phyloP scores from a whole-genome alignment of 2,888 invertebrate species.

The Cordilura impudica region DNA sequence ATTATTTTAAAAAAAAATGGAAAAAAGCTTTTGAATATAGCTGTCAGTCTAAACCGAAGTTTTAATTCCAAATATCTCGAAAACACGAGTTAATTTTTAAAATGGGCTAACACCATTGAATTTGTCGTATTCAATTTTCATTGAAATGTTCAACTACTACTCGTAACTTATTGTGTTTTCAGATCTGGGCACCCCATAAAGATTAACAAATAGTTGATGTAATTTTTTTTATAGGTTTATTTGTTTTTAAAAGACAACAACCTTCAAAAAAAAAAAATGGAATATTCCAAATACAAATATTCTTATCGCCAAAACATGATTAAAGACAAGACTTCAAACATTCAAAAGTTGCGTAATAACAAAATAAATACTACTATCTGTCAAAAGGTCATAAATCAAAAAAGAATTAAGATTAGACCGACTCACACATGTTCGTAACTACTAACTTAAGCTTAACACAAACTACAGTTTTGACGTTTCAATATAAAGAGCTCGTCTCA shows the following conservation, averaged over 20 bases:
- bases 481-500: neutral
- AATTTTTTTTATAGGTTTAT: neutral
- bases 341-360: constrained; percentile 24
- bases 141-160: too few species aligned
- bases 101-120: too few species aligned
- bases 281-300: constrained; percentile 5
- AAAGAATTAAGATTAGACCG: constrained; percentile 31
- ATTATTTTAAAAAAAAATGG: too few species aligned
- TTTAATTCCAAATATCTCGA: too few species aligned
- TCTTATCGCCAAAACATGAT: constrained; percentile 3
- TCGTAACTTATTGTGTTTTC: too few species aligned
- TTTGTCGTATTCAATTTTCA: too few species aligned
- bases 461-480: neutral
- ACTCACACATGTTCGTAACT: neutral
- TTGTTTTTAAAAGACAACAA: neutral
- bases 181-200: too few species aligned
- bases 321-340: neutral
- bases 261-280: neutral
- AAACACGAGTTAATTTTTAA: too few species aligned
- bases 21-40: too few species aligned
- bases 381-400: constrained; percentile 42
- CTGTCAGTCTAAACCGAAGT: too few species aligned
- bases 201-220: too few species aligned
- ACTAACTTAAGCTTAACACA: neutral
- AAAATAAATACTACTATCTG: constrained; percentile 13